These are phyloP conservation scores for Spermophilus dauricus DNA, from an alignment of 2,113 vertebrate genomes.

Conservation along the genomic window DNA sequence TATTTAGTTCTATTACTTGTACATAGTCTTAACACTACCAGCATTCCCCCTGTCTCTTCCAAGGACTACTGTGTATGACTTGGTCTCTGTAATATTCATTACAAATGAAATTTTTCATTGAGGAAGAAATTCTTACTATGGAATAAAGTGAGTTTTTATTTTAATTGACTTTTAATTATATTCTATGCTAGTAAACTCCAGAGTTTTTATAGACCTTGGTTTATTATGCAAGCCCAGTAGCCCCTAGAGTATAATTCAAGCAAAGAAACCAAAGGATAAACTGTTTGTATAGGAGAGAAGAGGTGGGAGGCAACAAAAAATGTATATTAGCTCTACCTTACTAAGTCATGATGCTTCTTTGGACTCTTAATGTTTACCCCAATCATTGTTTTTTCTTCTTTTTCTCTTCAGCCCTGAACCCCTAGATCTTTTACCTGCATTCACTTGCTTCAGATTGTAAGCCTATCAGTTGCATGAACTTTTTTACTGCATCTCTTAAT, in stretches of 20 bases:
- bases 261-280: constrained; percentile 30
- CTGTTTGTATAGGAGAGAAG: background rate
- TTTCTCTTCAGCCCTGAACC: background rate
- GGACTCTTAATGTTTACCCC: constrained; percentile 10
- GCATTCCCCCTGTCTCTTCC: too few relatives aligned
- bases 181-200: constrained; percentile 26
- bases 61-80: background rate
- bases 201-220: background rate
- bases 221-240: constrained; percentile 16
- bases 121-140: constrained; percentile 7
- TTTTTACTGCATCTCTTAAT: constrained; percentile 11
- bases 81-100: background rate
- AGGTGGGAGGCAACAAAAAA: background rate
- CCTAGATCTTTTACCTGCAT: background rate
- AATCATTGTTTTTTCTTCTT: background rate
- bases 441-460: constrained; percentile 38
- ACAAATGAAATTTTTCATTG: constrained; percentile 37
- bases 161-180: constrained; percentile 33
- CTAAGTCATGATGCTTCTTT: background rate
- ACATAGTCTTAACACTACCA: background rate
- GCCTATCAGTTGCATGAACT: background rate
- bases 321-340: constrained; percentile 37
- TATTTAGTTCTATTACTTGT: constrained; percentile 21
- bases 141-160: background rate
- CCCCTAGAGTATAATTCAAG: constrained; percentile 47